Conservation (phyloP, 1,140 invertebrate species). For the Pseudomyrmex sp. region DNA sequence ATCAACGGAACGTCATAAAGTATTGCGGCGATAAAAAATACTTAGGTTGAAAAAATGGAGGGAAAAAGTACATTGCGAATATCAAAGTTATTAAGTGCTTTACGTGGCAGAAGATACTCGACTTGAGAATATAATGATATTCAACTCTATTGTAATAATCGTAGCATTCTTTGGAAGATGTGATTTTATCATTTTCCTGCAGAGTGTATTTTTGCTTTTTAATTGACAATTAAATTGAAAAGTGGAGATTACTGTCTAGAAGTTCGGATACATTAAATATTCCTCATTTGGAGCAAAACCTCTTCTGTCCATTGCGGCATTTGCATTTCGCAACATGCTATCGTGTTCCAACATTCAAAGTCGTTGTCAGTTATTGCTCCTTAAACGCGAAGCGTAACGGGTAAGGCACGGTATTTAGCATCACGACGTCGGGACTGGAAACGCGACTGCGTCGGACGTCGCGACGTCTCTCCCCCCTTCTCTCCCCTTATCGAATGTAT, state of each 20-base stretch:
- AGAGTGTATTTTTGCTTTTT: background rate
- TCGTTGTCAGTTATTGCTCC: constrained; percentile 48
- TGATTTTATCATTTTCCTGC: no score
- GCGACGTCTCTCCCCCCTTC: constrained; percentile 62
- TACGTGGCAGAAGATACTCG: background rate
- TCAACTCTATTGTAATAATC: background rate
- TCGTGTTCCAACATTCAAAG: constrained; percentile 32
- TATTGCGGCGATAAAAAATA: background rate
- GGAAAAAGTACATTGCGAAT: background rate
- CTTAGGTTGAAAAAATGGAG: background rate
- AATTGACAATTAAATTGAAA: background rate
- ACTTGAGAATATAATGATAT: background rate
- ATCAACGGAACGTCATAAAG: background rate
- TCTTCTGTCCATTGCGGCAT: constrained; percentile 14
- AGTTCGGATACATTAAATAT: background rate
- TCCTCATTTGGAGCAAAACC: background rate
- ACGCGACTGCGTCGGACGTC: constrained; percentile 65
- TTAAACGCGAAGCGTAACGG: constrained; percentile 37
- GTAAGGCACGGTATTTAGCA: constrained; percentile 41
- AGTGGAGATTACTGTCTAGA: background rate
- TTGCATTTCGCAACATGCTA: constrained; percentile 23
- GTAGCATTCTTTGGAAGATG: background rate
- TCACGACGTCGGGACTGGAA: constrained; percentile 47
- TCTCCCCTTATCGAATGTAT: constrained; percentile 77
- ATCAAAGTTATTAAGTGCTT: background rate